Conservation (phyloP, 2,888 invertebrate species). For the Rotaria sp. region DNA sequence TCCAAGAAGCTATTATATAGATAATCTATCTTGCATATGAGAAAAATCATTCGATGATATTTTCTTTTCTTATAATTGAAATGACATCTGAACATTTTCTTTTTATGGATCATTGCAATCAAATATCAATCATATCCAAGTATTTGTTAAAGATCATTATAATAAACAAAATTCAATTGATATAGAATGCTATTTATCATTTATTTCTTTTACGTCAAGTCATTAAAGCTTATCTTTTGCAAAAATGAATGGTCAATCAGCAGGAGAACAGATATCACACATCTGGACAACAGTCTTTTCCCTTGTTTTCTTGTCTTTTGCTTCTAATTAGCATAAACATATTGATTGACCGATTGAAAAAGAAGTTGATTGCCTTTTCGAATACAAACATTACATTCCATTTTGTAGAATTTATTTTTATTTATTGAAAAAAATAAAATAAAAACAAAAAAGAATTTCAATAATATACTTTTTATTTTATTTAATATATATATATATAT, state of each 20-base stretch:
- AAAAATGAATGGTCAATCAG: slow-evolving; percentile 31
- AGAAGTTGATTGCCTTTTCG: background rate
- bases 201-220: slow-evolving; percentile 46
- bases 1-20: background rate
- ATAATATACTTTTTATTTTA: too few species aligned
- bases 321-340: background rate
- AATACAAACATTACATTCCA: too few species aligned
- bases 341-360: background rate
- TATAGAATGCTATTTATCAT: background rate
- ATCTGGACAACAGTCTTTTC: background rate
- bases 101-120: slow-evolving; percentile 9
- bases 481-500: too few species aligned
- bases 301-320: background rate
- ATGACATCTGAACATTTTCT: background rate
- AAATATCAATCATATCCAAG: background rate
- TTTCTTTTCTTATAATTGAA: slow-evolving; percentile 5
- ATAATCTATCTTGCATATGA: background rate
- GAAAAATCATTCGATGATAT: background rate
- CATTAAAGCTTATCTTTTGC: slow-evolving; percentile 9
- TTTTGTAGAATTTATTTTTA: too few species aligned
- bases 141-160: background rate
- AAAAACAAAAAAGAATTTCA: too few species aligned
- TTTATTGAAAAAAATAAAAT: too few species aligned
- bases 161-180: background rate
- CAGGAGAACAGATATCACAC: background rate